Evolutionary conservation across 2,888 invertebrate species (phyloP).

Genomic region (Prenolepis imparis): DNA sequence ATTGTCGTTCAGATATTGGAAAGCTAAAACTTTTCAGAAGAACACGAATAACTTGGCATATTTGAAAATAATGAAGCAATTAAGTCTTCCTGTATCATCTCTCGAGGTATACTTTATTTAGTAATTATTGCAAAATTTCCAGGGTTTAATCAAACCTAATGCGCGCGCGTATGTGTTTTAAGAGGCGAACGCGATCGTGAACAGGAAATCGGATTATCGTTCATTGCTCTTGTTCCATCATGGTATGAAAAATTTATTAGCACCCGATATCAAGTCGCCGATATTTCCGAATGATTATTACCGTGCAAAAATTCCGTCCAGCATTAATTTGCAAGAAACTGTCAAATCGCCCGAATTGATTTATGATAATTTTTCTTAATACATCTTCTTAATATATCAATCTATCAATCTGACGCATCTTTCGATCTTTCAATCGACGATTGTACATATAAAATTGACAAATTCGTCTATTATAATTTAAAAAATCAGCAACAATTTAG

Average conservation of each 20-base stretch:
- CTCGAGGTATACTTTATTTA: background rate
- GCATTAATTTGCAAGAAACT: conserved; percentile 52
- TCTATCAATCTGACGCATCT: background rate
- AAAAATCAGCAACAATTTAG: background rate
- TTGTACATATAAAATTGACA: background rate
- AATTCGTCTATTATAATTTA: background rate
- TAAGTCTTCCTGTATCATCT: background rate
- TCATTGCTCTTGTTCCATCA: conserved; percentile 29
- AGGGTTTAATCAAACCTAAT: conserved; percentile 7
- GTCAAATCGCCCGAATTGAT: background rate
- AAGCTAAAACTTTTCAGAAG: background rate
- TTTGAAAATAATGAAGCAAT: background rate
- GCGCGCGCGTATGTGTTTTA: conserved; percentile 28
- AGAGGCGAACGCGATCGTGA: background rate
- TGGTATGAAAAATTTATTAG: conserved; percentile 67
- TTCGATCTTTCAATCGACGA: background rate
- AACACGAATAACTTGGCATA: background rate
- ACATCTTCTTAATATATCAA: background rate
- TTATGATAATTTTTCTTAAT: background rate
- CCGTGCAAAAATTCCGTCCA: conserved; percentile 66
- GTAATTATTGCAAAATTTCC: conserved; percentile 2
- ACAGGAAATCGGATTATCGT: conserved; percentile 49
- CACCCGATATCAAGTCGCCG: conserved; percentile 43
- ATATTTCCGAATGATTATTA: conserved; percentile 54
- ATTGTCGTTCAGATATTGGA: background rate